phyloP scores from a whole-genome alignment of 2,888 invertebrate genomes.

The Caenorhabditis auriculariae region DNA sequence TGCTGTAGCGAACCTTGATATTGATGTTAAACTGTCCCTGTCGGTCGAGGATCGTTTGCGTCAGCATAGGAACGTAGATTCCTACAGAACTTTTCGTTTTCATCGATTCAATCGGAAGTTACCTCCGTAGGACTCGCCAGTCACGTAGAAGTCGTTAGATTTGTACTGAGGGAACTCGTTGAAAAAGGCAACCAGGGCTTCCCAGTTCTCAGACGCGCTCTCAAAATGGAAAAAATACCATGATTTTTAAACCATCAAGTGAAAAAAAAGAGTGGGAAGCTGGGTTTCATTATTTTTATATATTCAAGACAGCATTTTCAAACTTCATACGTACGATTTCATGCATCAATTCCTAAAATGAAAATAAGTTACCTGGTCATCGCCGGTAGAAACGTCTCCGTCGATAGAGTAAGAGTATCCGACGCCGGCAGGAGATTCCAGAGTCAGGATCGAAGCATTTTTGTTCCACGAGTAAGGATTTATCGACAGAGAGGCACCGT shows the following conservation, averaged over 20 bases:
- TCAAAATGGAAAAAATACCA: not conserved
- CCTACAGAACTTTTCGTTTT: constrained; percentile 42
- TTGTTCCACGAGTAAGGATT: constrained; percentile 58
- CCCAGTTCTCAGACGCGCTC: constrained; percentile 65
- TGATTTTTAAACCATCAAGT: not conserved
- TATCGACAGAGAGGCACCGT: constrained; percentile 44
- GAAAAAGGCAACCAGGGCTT: constrained; percentile 66
- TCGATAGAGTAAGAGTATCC: constrained; percentile 67
- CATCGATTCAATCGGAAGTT: not conserved
- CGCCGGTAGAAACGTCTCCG: constrained; percentile 61
- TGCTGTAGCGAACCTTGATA: constrained; percentile 24
- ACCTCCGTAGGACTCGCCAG: constrained; percentile 66
- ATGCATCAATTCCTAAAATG: too few species aligned
- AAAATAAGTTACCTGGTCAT: constrained; percentile 24
- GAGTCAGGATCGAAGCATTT: constrained; percentile 66
- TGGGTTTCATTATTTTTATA: too few species aligned
- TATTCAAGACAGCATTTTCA: too few species aligned
- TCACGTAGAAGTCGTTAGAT: constrained; percentile 66
- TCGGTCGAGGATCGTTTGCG: constrained; percentile 60
- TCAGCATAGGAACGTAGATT: constrained; percentile 66
- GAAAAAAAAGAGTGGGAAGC: not conserved
- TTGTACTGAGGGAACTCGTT: constrained; percentile 65
- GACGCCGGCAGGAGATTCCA: constrained; percentile 69
- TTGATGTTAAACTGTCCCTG: constrained; percentile 41
- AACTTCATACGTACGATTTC: too few species aligned